Evolutionary conservation across 1,140 invertebrate genomes (phyloP).

Genomic region (Ptiloglossa arizonensis): DNA sequence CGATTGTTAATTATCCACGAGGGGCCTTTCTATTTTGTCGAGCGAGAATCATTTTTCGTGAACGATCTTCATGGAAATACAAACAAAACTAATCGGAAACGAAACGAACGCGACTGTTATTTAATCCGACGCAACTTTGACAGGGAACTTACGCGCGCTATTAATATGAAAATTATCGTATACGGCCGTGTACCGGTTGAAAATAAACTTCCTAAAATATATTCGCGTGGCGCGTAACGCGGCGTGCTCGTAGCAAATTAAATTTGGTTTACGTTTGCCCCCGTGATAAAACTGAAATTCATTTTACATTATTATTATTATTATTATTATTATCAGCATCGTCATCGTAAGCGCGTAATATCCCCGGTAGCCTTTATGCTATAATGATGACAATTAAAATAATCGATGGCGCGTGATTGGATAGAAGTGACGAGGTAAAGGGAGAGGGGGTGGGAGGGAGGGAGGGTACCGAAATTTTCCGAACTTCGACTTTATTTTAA

Average conservation of each 20-base stretch:
- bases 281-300: conserved; percentile 42
- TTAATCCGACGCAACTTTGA: conserved; percentile 44
- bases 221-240: conserved; percentile 21
- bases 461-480: conserved; percentile 36
- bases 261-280: conserved; percentile 45
- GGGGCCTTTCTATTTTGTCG: too few relatives aligned
- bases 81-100: conserved; percentile 8
- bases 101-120: conserved; percentile 29
- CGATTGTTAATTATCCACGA: too few relatives aligned
- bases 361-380: conserved; percentile 33
- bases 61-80: neutral
- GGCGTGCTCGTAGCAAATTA: conserved; percentile 23
- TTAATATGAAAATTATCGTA: conserved; percentile 53
- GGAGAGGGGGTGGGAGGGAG: too few relatives aligned
- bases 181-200: conserved; percentile 39
- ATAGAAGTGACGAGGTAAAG: neutral
- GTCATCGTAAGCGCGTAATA: conserved; percentile 34
- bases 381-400: conserved; percentile 52
- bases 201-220: conserved; percentile 54
- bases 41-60: too few relatives aligned
- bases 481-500: conserved; percentile 24
- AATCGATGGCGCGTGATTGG: conserved; percentile 32
- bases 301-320: conserved; percentile 43
- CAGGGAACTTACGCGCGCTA: conserved; percentile 39
- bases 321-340: neutral